Conservation (phyloP, 2,113 vertebrate genomes). For the Periophthalmodon schlosseri region DNA sequence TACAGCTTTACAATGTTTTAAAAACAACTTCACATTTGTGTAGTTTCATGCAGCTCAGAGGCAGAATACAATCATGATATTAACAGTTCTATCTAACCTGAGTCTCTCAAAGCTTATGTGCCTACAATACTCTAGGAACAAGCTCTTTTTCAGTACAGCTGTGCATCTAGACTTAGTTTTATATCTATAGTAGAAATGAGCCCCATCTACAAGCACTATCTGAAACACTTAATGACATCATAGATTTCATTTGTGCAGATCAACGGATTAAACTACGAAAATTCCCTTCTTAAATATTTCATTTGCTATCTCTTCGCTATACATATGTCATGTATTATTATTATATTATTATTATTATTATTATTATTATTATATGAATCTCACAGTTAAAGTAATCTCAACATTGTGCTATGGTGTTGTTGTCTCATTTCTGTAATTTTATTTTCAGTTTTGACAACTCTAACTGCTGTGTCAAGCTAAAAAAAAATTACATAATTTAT, state of each 20-base stretch:
- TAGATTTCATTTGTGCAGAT: neutral
- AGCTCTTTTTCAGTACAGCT: neutral
- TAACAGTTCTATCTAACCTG: slow-evolving; percentile 11
- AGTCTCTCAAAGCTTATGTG: slow-evolving; percentile 11
- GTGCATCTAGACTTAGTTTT: neutral
- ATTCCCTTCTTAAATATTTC: neutral
- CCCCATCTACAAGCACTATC: neutral
- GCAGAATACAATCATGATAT: slow-evolving; percentile 5
- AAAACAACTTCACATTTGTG: neutral
- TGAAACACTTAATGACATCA: neutral
- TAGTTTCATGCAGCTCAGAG: slow-evolving; percentile 5
- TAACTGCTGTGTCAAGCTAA: no score
- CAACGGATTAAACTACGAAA: neutral
- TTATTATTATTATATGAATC: no score
- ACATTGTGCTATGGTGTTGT: no score
- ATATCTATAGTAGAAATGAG: neutral
- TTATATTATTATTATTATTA: no score
- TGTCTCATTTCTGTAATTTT: no score
- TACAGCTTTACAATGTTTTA: neutral
- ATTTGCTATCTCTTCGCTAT: no score
- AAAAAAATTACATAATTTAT: no score
- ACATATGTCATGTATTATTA: no score
- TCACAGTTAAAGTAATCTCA: no score
- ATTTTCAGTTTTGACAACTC: no score
- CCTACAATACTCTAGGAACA: neutral